Base-by-base conservation (phyloP, 2,113 vertebrate species). In the Tapirus terrestris region DNA sequence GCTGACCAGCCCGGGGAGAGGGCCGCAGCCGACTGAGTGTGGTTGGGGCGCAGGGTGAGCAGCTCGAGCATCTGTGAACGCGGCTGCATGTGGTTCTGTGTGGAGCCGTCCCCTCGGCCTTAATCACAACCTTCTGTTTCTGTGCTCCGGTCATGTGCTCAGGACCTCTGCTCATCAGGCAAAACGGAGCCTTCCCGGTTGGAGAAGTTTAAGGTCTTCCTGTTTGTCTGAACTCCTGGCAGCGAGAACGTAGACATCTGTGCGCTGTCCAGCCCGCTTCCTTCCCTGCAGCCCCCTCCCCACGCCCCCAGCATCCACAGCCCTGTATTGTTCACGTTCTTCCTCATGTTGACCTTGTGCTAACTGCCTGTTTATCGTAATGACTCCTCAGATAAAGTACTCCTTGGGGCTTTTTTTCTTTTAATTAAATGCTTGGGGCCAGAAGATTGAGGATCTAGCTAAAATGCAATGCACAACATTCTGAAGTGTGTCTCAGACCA, bases 191-290 rank as follows among this genome's bases (percentile, higher is more conserved):
- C 0, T 68, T 96, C 89, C 96, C 94, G 36, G 83, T 96, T 96
- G 96, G 86, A 96, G 96, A 96, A 97, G 83, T 92, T 97, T 89
- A 84, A 97, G 95, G 97, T 94, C 97, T 98, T 98, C 97, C 97
- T 98, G 98, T 98, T 98, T 98, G 96, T 97, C 96, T 96, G 93
- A 96, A 92, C 96, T 97, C 56, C 96, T 97, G 96, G 97, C 97
- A 96, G 95, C 5, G 3, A 92, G 60, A 92, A 39, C 11, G 23
- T 70, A 76, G 96, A 92, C 98, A 97, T 98, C 96, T 98, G 96
- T 96, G 94, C 92, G 11, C 88, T 77, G 90, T 96, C 95, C 92
- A 0, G 83, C 87, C 63, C 31, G 12, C 76, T 97, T 98, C 97
- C 96, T 96, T 90, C 86, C 97, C 97, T 1, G 29, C 17, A 12